Base-by-base conservation (phyloP, 2,797 vertebrate genomes). In the Borostomias antarcticus region DNA sequence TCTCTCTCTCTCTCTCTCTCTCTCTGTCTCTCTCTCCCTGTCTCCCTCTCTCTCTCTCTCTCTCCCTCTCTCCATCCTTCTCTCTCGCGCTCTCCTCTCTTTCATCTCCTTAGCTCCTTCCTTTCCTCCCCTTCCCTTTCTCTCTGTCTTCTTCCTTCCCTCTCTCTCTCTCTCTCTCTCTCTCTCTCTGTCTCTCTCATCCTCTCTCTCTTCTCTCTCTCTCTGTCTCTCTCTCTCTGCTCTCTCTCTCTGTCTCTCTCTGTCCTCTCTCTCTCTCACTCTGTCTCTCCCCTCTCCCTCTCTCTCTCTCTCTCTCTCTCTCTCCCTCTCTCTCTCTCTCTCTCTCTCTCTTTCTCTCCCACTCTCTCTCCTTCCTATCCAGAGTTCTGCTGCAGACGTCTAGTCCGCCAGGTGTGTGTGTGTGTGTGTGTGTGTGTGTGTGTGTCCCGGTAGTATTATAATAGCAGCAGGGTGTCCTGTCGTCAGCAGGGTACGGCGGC, bases 361-460 rank as follows among this genome's bases (percentile, higher is more conserved):
- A 3, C 21, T 30, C 29, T 43, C 21, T 6, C 48, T 23, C 48
- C 48, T 21, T 25, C 35, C 25, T 52, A 52, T 25, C 50, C 11
- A 52, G 50, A 26, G 29, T 28, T 32, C 53, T 32, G 19, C 13
- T 5, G 29, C n/a, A 32, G 53, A 56, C 26, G 3, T 56, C n/a
- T 2, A n/a, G 29, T 56, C 28, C n/a, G 28, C n/a, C n/a, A n/a
- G 19, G 68, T 51, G 17, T n/a, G 11, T 60, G 56, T 37, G 35
- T 63, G 40, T 50, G 58, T 60, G 25, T 60, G 56, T 54, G 51
- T 43, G 23, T 59, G 58, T 62, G 33, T 62, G 60, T 69, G 63
- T 66, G 32, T 73, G 62, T 61, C 68, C 58, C 59, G 59, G 52
- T 64, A 66, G 62, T 43, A 30, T 66, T 50, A 43, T 74, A 76